Conservation (phyloP, 2,888 invertebrate species). For the Nomada fabriciana region DNA sequence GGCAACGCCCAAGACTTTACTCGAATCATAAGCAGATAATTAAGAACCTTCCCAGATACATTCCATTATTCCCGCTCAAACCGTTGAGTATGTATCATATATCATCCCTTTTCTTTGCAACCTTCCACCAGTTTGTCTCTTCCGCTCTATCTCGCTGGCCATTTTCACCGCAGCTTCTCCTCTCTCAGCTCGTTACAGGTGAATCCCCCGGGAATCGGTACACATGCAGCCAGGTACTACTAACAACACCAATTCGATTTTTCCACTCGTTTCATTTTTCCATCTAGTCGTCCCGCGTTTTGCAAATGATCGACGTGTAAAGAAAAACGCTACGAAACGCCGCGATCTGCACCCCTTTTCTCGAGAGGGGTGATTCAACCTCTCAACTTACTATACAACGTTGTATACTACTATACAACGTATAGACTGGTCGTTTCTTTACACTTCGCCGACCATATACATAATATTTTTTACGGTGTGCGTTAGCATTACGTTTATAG, state of each 20-base stretch:
- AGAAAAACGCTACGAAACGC: no score
- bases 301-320: not conserved
- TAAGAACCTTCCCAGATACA: not conserved
- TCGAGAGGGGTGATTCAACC: not conserved
- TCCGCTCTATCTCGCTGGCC: not conserved
- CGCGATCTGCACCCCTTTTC: not conserved
- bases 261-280: not conserved
- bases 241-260: not conserved
- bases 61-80: not conserved
- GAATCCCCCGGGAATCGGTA: not conserved
- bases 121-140: no score
- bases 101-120: not conserved
- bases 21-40: not conserved
- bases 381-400: no score
- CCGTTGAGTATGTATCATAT: not conserved
- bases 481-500: no score
- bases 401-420: no score
- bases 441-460: no score
- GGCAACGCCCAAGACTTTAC: not conserved
- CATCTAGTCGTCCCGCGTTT: not conserved
- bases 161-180: conserved; percentile 3
- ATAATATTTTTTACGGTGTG: no score
- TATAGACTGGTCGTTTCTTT: no score
- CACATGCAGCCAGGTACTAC: not conserved
- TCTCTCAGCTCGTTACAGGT: not conserved